Conservation (phyloP, 1,140 invertebrate genomes). For the Drosophila triauraria region DNA sequence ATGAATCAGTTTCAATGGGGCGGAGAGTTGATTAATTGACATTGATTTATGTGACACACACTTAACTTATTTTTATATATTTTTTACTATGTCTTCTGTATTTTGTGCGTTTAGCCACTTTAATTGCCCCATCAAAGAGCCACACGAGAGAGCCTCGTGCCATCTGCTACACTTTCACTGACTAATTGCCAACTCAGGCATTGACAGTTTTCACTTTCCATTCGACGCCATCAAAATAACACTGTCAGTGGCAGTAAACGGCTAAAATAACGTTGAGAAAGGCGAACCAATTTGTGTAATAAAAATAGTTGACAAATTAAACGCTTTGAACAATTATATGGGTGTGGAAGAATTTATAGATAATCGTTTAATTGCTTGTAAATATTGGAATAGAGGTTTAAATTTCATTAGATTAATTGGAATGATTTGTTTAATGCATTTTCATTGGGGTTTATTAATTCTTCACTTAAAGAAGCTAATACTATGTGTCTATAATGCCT, state of each 20-base stretch:
- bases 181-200: constrained; percentile 65
- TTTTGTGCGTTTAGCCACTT: constrained; percentile 50
- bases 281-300: constrained; percentile 43
- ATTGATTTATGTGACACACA: constrained; percentile 63
- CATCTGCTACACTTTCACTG: constrained; percentile 68
- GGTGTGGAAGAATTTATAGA: constrained; percentile 10
- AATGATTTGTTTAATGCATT: neutral
- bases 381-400: constrained; percentile 8
- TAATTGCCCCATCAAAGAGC: constrained; percentile 43
- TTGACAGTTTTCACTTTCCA: constrained; percentile 73
- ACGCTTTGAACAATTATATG: neutral
- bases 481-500: too few species aligned
- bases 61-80: constrained; percentile 35
- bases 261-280: constrained; percentile 25
- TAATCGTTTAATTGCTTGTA: constrained; percentile 1
- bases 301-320: constrained; percentile 43
- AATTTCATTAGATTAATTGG: neutral
- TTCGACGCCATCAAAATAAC: constrained; percentile 45
- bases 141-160: constrained; percentile 24
- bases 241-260: constrained; percentile 4
- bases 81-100: constrained; percentile 44
- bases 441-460: neutral
- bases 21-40: constrained; percentile 53
- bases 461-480: too few species aligned
- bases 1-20: constrained; percentile 59